A percentile compares a stretch with the other conserved stretches of the same genome.
phyloP scores from a whole-genome alignment of 2,888 invertebrate genomes.

The Matsumyia berberina region DNA sequence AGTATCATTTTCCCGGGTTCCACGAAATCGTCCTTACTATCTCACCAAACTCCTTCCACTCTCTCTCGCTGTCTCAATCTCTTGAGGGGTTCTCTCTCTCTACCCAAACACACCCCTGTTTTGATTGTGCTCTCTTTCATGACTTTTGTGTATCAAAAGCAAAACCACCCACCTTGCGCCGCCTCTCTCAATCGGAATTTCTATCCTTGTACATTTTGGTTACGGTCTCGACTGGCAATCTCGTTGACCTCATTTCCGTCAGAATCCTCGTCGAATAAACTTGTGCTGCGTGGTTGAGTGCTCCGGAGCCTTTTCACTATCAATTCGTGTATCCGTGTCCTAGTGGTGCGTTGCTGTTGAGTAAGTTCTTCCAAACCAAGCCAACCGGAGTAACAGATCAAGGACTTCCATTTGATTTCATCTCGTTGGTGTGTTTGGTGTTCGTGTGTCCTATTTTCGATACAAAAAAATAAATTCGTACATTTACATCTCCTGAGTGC shows the following conservation, averaged over 20 bases:
- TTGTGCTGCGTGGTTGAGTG: constrained; percentile 35
- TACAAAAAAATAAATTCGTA: constrained; percentile 9
- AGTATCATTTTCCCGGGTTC: constrained; percentile 60
- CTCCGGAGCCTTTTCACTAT: constrained; percentile 22
- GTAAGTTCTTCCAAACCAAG: constrained; percentile 16
- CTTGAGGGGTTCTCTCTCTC: constrained; percentile 1
- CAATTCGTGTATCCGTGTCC: constrained; percentile 31
- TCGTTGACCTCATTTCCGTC: constrained; percentile 75
- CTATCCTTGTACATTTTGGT: constrained; percentile 55
- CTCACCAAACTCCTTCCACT: background rate
- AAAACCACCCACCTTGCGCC: constrained; percentile 35
- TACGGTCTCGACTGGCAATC: constrained; percentile 63
- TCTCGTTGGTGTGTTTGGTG: constrained; percentile 3
- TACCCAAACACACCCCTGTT: constrained; percentile 19
- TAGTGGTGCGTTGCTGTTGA: constrained; percentile 27
- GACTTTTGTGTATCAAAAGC: background rate
- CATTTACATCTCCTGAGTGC: constrained; percentile 47
- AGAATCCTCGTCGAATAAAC: constrained; percentile 64
- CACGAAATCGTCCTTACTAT: constrained; percentile 18
- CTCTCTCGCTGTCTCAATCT: background rate
- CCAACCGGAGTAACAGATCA: constrained; percentile 60
- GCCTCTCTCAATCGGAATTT: constrained; percentile 49
- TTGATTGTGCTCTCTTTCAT: constrained; percentile 36
- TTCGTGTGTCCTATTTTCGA: constrained; percentile 61
- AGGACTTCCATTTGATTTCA: constrained; percentile 64